Evolutionary conservation across 30 jellyfish, hydroid and myxozoan species (phyloP), one percentile per base, ranked within the genome.

Genomic region (Hydractinia echinata): DNA sequence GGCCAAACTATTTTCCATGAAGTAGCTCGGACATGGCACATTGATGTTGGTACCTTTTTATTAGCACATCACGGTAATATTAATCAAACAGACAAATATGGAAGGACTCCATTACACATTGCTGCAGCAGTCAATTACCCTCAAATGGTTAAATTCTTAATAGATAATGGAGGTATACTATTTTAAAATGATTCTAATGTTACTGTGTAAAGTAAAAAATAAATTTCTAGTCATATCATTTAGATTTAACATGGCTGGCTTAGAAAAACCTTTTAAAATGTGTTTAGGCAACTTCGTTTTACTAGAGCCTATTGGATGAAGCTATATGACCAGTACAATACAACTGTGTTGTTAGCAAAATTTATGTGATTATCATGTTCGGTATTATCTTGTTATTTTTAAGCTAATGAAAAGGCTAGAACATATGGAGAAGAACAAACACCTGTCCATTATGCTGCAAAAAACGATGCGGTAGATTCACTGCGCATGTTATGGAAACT

Each of bases 381-480:
- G 44, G 44, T 30, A 30, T 72, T 72, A 15, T 72, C 44, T 30
- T 30, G 11, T 72, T 54, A 72, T 30, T 48, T 82, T 86, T 55
- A 19, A 91, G 97, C 96, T 53, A 85, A 86, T 61, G 72, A 55
- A 4, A 78, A 79, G 56, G 89, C 94, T 4, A 51, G 76, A 14
- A 91, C 97, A 30, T 67, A 53, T 55, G 89, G 89, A 16, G 97
- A 92, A 79, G 55, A 76, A 60, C 97, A 91, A 49, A 86, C 94
- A 21, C 95, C 97, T 48, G 76, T 87, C 53, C 97, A 91, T 66
- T 91, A 86, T 68, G 97, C 97, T 6, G 96, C 97, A 51, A 91
- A 83, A 68, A 91, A 91, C 77, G 97, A 91, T 91, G 97, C 97
- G 6, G 82, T 79, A 39, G 76, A 82, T 62, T 86, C 97, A 53